A percentile compares a stretch with the other conserved stretches of the same genome.
Conservation (phyloP, 2,888 invertebrate genomes). For the Idaea biselata region DNA sequence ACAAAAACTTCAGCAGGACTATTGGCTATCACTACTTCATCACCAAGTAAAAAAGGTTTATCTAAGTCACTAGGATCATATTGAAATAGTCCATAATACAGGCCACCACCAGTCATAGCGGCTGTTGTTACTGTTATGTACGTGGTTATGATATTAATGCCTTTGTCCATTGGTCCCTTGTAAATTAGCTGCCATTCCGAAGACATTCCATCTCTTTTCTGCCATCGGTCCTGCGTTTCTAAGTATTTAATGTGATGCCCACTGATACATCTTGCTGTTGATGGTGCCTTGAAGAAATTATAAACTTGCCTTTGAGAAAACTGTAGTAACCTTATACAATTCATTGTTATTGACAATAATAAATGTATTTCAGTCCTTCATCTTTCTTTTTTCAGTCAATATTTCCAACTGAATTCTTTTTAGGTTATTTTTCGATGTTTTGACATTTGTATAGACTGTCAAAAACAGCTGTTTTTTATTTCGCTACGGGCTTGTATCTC, state of each 20-base stretch:
- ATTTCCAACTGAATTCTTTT: conserved; percentile 7
- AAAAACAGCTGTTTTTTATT: too few relatives aligned
- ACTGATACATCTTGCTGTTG: conserved; percentile 40
- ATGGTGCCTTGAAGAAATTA: conserved; percentile 20
- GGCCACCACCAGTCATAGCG: conserved; percentile 36
- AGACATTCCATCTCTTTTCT: conserved; percentile 55
- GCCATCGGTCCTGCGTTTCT: conserved; percentile 61
- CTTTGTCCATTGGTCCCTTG: conserved; percentile 66
- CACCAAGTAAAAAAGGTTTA: conserved; percentile 55
- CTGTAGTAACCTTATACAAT: conserved; percentile 46
- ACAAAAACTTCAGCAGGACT: conserved; percentile 56
- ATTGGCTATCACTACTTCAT: conserved; percentile 61
- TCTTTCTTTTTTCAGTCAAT: neutral
- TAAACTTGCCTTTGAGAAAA: conserved; percentile 31
- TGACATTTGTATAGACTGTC: neutral
- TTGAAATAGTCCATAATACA: conserved; percentile 57
- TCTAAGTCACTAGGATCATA: conserved; percentile 51
- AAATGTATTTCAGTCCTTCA: neutral
- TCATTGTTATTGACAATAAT: conserved; percentile 37
- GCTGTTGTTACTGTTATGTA: conserved; percentile 59
- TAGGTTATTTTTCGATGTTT: conserved; percentile 3
- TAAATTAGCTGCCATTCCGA: conserved; percentile 65
- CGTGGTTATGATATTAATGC: conserved; percentile 50
- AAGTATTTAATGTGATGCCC: conserved; percentile 58
- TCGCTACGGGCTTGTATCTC: too few relatives aligned